Evolutionary conservation across 1,140 invertebrate genomes (phyloP).

Genomic region (Papilio machaon): DNA sequence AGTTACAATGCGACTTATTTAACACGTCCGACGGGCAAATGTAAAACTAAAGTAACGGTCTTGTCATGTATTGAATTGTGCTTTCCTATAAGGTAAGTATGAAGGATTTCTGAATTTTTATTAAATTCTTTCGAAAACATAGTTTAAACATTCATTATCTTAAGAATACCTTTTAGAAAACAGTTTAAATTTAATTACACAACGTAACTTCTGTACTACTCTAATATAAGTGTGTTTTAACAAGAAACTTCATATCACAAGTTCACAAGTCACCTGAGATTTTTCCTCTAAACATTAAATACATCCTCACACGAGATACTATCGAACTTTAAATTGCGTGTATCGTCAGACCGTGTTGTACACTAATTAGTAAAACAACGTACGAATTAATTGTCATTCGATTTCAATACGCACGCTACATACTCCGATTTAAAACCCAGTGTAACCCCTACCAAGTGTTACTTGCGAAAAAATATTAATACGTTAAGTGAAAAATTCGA

Average conservation of each 20-base stretch:
- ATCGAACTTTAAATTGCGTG: conserved; percentile 22
- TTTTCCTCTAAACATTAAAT: conserved; percentile 1
- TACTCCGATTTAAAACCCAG: background rate
- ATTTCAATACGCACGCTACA: conserved; percentile 18
- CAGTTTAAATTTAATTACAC: background rate
- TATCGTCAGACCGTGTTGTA: background rate
- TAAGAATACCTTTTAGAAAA: too few species aligned
- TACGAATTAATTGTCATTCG: conserved; percentile 19
- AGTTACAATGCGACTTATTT: too few species aligned
- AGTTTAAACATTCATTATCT: too few species aligned
- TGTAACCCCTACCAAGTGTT: background rate
- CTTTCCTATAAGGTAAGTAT: too few species aligned
- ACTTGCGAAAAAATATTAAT: background rate
- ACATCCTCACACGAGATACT: conserved; percentile 3
- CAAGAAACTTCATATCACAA: background rate
- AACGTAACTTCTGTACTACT: background rate
- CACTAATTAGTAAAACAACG: conserved; percentile 22
- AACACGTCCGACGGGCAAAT: too few species aligned
- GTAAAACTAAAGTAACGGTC: too few species aligned
- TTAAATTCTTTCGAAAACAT: too few species aligned
- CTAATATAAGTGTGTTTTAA: background rate
- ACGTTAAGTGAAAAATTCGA: background rate
- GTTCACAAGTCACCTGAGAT: background rate
- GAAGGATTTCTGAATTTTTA: too few species aligned
- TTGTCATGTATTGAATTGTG: too few species aligned